Base-by-base conservation (phyloP, 2,888 invertebrate species). In the Acanthacorydalis orientalis region DNA sequence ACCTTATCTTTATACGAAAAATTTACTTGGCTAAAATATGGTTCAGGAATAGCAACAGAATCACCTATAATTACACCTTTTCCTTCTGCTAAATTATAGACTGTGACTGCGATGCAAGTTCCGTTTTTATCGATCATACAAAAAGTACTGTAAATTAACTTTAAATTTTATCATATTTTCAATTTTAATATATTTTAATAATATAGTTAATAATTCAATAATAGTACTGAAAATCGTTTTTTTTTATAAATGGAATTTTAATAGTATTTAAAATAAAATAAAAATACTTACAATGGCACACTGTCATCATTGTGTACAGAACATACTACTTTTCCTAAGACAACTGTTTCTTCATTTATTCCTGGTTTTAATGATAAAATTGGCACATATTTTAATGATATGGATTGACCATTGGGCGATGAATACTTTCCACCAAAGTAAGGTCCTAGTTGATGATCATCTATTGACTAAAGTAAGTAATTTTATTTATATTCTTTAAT, bases 21-120 rank as follows among this genome's bases (percentile, higher is more conserved):
- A 52, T 73, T 64, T 31, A 83, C 75, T 47, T 69, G 62, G 35
- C 73, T 70, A 37, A 83, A 61, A 54, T 64, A 72, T 0, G 89
- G 89, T 59, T 85, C 85, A 1, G 87, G 83, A 53, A 90, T 76
- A 8, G 84, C 82, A 11, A 91, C 80, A 31, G 80, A 75, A 68
- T 91, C 88, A 1, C 89, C 89, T 50, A 90, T 83, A 51, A 85
- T 83, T 46, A 84, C 80, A 39, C 89, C 89, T 60, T 78, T 78
- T 0, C 85, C 85, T 58, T 79, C 76, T 7, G 84, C 83, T 64
- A 88, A 73, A 69, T 91, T 90, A 67, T 87, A 91, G 42, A 90
- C 78, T 1, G 83, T 83, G 50, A 89, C 86, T 15, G 78, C 75
- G 43, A 81, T 67, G 59, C 86, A 85, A 1, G 70, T 69, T 65